A percentile compares a stretch with the other conserved stretches of the same genome.
phyloP scores from a whole-genome alignment of 2,888 invertebrate genomes.

The Eupithecia insigniata region DNA sequence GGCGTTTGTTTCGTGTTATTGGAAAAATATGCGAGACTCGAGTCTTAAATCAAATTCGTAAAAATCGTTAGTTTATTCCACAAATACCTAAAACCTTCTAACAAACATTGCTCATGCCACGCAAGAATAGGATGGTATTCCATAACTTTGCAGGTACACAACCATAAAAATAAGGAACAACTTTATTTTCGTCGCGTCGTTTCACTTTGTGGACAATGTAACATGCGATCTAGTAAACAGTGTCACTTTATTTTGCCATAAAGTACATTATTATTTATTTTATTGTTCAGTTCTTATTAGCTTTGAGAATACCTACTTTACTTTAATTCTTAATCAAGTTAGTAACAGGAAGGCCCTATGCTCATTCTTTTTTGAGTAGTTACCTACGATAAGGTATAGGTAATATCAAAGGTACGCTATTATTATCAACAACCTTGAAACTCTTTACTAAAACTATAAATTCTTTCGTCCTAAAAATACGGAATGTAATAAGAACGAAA shows the following conservation, averaged over 20 bases:
- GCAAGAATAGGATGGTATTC: conserved; percentile 28
- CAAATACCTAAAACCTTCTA: conserved; percentile 22
- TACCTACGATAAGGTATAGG: too few species aligned
- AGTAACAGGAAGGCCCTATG: neutral
- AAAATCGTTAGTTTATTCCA: neutral
- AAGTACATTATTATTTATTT: conserved; percentile 14
- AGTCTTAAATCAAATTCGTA: neutral
- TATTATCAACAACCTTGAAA: neutral
- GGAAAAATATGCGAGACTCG: neutral
- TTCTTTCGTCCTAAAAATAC: conserved; percentile 66
- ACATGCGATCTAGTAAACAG: conserved; percentile 65
- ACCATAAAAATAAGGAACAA: conserved; percentile 55
- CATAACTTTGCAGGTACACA: conserved; percentile 46
- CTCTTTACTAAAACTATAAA: conserved; percentile 34
- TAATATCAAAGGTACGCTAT: too few species aligned
- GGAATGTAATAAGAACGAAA: conserved; percentile 66
- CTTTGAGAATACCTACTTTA: neutral
- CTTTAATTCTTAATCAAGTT: neutral
- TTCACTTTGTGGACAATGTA: conserved; percentile 57
- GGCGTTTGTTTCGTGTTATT: neutral
- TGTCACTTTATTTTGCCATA: conserved; percentile 43
- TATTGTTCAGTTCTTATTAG: neutral
- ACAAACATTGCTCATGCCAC: conserved; percentile 34
- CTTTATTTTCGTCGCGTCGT: conserved; percentile 58
- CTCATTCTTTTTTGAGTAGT: neutral